Evolutionary conservation across 1,140 invertebrate genomes (phyloP).

Genomic region (Drosophila santomea): DNA sequence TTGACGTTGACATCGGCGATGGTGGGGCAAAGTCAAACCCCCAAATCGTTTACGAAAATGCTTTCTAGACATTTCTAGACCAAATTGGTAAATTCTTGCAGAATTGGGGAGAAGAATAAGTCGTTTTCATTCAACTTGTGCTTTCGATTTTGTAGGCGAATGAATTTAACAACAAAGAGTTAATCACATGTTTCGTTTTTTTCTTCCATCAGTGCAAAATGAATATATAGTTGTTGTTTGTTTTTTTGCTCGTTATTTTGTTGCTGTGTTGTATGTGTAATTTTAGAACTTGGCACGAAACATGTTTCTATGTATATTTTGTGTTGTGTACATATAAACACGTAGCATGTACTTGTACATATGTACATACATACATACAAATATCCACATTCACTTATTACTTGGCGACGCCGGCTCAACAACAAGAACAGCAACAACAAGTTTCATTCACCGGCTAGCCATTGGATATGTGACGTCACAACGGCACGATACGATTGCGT

Average conservation of each 20-base stretch:
- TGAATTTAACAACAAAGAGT: slow-evolving; percentile 43
- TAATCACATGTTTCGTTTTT: slow-evolving; percentile 15
- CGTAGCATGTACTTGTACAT: neutral
- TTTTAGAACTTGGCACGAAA: slow-evolving; percentile 81
- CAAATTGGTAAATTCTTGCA: neutral
- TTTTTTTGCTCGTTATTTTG: slow-evolving; percentile 9
- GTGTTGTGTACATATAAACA: slow-evolving; percentile 7
- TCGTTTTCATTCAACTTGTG: slow-evolving; percentile 43
- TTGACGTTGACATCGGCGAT: neutral
- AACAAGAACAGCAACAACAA: slow-evolving; percentile 56
- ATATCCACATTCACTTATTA: slow-evolving; percentile 16
- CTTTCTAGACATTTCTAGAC: too few species aligned
- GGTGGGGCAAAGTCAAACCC: neutral
- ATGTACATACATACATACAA: slow-evolving; percentile 27
- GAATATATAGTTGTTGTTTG: slow-evolving; percentile 6
- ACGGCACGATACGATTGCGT: slow-evolving; percentile 37
- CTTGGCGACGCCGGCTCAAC: slow-evolving; percentile 46
- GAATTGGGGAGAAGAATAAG: slow-evolving; percentile 4
- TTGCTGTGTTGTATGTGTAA: slow-evolving; percentile 59
- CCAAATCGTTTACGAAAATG: neutral
- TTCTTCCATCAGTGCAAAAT: slow-evolving; percentile 3
- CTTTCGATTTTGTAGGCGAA: slow-evolving; percentile 59
- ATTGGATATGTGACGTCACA: slow-evolving; percentile 60
- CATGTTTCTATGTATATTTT: slow-evolving; percentile 45
- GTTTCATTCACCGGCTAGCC: slow-evolving; percentile 53